These are phyloP conservation scores for Indicator indicator DNA, from an alignment of 2,113 vertebrate genomes.

Conservation along the genomic window DNA sequence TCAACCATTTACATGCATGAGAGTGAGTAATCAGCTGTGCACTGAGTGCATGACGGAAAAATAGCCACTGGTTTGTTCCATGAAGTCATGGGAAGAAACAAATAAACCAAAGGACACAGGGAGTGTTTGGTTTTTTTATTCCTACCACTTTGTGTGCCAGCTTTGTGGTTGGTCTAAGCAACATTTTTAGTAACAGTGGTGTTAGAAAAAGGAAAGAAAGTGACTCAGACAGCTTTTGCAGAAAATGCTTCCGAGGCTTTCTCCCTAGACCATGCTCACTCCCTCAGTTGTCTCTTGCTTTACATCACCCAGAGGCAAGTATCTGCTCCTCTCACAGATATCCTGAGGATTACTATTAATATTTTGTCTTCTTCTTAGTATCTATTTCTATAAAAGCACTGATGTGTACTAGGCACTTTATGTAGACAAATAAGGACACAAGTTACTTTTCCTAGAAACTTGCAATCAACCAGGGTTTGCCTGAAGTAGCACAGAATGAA, in stretches of 20 bases:
- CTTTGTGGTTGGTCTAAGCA: not conserved
- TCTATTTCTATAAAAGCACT: not conserved
- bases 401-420: not conserved
- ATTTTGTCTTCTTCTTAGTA: constrained; percentile 3
- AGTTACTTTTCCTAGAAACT: not conserved
- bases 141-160: not conserved
- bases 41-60: not conserved
- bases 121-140: not conserved
- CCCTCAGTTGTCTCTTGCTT: constrained; percentile 8
- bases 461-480: not conserved
- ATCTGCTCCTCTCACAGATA: not conserved
- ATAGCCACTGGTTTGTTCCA: not conserved
- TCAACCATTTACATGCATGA: constrained; percentile 23
- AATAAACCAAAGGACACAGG: constrained; percentile 14
- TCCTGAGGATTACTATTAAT: constrained; percentile 1
- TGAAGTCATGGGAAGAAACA: constrained; percentile 27
- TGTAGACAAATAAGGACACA: not conserved
- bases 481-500: not conserved
- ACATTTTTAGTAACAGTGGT: not conserved
- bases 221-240: not conserved
- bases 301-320: not conserved
- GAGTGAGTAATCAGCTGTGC: constrained; percentile 15
- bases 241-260: not conserved
- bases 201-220: not conserved
- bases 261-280: not conserved